Conservation (phyloP, 2,797 vertebrate genomes). For the Sebastes minor region DNA sequence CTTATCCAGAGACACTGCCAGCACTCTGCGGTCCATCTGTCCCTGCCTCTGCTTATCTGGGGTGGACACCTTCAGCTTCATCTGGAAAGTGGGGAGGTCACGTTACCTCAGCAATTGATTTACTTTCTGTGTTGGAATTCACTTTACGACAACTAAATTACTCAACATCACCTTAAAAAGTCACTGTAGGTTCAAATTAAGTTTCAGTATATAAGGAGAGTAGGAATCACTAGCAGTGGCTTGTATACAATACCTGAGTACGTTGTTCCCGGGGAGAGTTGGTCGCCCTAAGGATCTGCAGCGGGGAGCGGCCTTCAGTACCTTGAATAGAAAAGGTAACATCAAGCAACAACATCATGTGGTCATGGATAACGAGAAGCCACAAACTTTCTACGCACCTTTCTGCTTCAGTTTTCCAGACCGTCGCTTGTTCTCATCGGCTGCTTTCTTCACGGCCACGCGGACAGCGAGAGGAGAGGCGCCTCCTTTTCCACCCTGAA, state of each 20-base stretch:
- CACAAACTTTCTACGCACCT: conserved; percentile 58
- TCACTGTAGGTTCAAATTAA: neutral
- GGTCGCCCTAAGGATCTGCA: conserved; percentile 88
- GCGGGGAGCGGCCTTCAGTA: conserved; percentile 87
- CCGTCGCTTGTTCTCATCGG: conserved; percentile 77
- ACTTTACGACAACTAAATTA: neutral
- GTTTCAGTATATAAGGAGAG: neutral
- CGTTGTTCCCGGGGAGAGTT: conserved; percentile 80
- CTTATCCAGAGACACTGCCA: conserved; percentile 76
- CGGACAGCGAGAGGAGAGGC: conserved; percentile 73
- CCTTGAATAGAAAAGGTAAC: conserved; percentile 44
- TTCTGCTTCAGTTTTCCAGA: conserved; percentile 75
- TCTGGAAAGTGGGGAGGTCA: conserved; percentile 49
- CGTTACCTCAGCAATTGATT: neutral
- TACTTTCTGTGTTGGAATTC: neutral
- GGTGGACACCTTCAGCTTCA: conserved; percentile 78
- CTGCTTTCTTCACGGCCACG: conserved; percentile 60
- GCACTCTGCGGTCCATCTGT: conserved; percentile 72
- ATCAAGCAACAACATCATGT: neutral
- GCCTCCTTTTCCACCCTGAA: conserved; percentile 65
- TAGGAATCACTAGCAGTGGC: neutral
- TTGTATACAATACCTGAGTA: conserved; percentile 67
- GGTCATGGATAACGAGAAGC: neutral
- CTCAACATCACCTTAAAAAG: neutral
- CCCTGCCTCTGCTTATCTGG: conserved; percentile 75